phyloP scores from a whole-genome alignment of 2,888 invertebrate genomes.

The Hylaea fasciaria region DNA sequence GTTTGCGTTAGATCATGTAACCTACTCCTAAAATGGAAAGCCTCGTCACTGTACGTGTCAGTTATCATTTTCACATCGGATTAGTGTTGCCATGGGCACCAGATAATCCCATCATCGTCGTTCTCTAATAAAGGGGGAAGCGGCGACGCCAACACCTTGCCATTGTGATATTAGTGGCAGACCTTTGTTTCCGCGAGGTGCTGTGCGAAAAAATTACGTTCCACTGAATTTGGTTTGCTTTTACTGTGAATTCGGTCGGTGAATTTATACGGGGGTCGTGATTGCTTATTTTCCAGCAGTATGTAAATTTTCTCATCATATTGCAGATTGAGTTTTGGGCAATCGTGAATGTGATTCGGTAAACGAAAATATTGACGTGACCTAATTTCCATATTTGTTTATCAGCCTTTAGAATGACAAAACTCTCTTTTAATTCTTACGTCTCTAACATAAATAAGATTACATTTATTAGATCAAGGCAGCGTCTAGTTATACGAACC shows the following conservation, averaged over 20 bases:
- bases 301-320: too few species aligned
- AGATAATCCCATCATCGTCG: slow-evolving; percentile 42
- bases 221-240: slow-evolving; percentile 1
- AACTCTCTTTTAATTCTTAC: too few species aligned
- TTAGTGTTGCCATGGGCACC: slow-evolving; percentile 57
- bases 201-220: not conserved
- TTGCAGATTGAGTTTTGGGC: too few species aligned
- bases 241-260: too few species aligned
- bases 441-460: not conserved
- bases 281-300: too few species aligned
- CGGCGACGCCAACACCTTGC: slow-evolving; percentile 21
- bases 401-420: too few species aligned
- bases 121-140: slow-evolving; percentile 15
- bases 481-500: not conserved
- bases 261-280: too few species aligned
- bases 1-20: not conserved
- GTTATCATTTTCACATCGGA: slow-evolving; percentile 43
- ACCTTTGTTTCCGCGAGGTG: slow-evolving; percentile 37
- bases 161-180: slow-evolving; percentile 35
- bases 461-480: slow-evolving; percentile 7
- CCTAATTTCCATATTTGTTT: too few species aligned
- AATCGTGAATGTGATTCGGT: too few species aligned
- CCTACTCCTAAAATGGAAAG: not conserved
- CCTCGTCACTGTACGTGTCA: not conserved
- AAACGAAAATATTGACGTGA: too few species aligned